Evolutionary conservation across 2,113 vertebrate species (phyloP).

Genomic region (Willisornis vidua): DNA sequence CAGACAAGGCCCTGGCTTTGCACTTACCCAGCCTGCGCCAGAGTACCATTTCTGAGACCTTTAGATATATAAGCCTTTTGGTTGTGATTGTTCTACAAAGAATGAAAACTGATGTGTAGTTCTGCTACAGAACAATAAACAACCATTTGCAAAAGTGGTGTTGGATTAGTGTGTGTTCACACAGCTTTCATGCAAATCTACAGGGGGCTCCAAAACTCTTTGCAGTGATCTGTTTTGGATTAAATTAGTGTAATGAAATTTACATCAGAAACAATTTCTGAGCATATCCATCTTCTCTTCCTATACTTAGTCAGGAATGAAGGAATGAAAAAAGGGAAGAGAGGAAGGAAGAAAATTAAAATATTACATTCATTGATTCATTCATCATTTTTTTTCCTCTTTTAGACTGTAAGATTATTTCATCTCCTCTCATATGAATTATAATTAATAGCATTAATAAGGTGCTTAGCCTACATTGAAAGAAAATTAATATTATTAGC

Average conservation of each 20-base stretch:
- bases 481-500: conserved; percentile 53
- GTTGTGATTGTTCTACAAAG: background rate
- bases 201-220: conserved; percentile 55
- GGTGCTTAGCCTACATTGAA: conserved; percentile 36
- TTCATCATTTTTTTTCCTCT: conserved; percentile 30
- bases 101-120: background rate
- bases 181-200: background rate
- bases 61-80: background rate
- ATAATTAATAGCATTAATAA: conserved; percentile 47
- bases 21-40: background rate
- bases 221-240: background rate
- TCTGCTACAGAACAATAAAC: background rate
- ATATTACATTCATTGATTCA: background rate
- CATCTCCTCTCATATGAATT: conserved; percentile 32
- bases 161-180: background rate
- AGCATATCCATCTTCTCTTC: background rate
- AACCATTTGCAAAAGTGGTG: background rate
- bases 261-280: conserved; percentile 1
- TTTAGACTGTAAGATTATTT: conserved; percentile 13
- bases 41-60: background rate
- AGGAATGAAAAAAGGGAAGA: background rate
- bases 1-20: background rate
- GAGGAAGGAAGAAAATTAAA: conserved; percentile 5
- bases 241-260: conserved; percentile 17
- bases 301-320: background rate